Evolutionary conservation across 1,140 invertebrate genomes (phyloP), one percentile per base, ranked within the genome.

Genomic region (Musca domestica): DNA sequence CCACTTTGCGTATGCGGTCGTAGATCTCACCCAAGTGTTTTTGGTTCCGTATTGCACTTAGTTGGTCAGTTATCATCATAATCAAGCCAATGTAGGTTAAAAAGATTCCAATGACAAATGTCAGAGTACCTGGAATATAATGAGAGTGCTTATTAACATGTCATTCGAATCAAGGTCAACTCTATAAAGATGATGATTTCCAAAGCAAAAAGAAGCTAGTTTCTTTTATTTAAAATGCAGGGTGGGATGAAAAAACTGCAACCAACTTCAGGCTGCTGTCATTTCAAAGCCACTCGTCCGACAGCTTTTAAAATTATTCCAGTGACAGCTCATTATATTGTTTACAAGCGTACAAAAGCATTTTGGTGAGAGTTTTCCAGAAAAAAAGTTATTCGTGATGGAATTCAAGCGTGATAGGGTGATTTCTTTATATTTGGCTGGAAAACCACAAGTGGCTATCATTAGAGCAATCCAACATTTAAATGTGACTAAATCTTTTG

Each of bases 61-160:
- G 46, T 52, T 81, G 75, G 73, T 82, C 80, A 6, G 77, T 75
- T 19, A 66, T 68, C 80, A 81, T 81, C 78, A 81, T 81, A n/a
- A 78, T 72, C 2, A 81, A 70, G 7, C 76, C 77, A 58, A 82
- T 76, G 48, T 82, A 81, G 19, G 76, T 80, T 34, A 82, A 65
- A 66, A 82, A 80, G 5, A 81, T 20, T 5, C 80, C 80, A 76
- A 82, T 82, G 2, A 81, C 77, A 63, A 78, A 79, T 23, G 80
- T 82, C 47, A 82, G 71, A 63, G 80, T 81, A 58, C 77, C 80
- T 81, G 19, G 64, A 27, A 54, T 66, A 63, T 9, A 30, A 30
- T 30, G 27, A 30, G n/a, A 30, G 27, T 30, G 2, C n/a, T 63
- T 23, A 41, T 15, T 23, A 7, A 0, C 2, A 27, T 46, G 17